A percentile compares a stretch with the other conserved stretches of the same genome.
phyloP scores from a whole-genome alignment of 2,888 invertebrate species.

The Machimus atricapillus region DNA sequence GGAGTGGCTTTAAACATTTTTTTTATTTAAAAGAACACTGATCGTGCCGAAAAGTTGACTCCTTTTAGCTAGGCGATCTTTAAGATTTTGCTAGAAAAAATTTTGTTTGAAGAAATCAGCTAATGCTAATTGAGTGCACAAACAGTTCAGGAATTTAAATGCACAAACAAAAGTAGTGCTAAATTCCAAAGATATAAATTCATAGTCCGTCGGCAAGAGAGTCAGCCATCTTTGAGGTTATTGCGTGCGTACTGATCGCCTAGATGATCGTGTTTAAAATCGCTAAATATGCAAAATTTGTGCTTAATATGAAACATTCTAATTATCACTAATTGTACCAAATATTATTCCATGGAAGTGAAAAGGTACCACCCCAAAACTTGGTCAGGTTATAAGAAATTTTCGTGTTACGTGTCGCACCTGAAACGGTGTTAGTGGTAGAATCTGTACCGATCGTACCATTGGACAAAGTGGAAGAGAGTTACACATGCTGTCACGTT shows the following conservation, averaged over 20 bases:
- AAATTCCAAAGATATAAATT: not conserved
- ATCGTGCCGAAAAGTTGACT: not conserved
- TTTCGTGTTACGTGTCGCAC: slow-evolving; percentile 44
- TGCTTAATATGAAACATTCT: not conserved
- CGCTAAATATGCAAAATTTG: not conserved
- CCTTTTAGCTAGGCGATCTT: not conserved
- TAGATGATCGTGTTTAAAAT: slow-evolving; percentile 1
- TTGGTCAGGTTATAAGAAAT: not conserved
- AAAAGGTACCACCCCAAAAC: not conserved
- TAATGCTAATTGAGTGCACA: not conserved
- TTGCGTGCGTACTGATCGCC: not conserved
- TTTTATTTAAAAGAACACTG: not conserved
- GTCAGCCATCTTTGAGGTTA: slow-evolving; percentile 27
- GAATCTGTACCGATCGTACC: not conserved
- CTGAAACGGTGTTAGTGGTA: slow-evolving; percentile 28
- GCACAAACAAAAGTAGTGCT: not conserved
- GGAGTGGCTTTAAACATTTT: not conserved
- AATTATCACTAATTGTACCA: not conserved
- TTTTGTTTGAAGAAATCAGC: not conserved
- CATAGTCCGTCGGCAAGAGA: slow-evolving; percentile 7
- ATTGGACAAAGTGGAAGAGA: not conserved
- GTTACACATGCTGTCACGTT: not conserved
- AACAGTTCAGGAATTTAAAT: not conserved
- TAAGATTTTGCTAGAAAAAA: not conserved
- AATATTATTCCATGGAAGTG: slow-evolving; percentile 6